phyloP scores from a whole-genome alignment of 1,140 invertebrate genomes.

The Batillaria attramentaria region DNA sequence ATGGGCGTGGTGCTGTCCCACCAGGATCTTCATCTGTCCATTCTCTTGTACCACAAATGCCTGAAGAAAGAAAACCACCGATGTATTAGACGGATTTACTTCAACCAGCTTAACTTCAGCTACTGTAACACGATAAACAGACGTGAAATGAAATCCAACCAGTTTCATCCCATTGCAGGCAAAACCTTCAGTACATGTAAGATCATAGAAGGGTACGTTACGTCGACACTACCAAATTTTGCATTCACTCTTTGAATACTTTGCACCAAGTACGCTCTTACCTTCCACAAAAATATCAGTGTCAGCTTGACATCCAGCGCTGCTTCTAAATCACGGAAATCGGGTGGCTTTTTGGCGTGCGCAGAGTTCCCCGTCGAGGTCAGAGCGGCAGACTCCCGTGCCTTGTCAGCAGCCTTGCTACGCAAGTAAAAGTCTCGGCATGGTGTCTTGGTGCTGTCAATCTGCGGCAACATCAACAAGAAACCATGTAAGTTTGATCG shows the following conservation, averaged over 20 bases:
- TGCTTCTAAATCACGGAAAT: slow-evolving; percentile 47
- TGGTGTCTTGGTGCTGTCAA: slow-evolving; percentile 60
- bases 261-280: no score
- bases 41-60: slow-evolving; percentile 62
- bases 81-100: no score
- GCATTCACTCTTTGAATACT: no score
- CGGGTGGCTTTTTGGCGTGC: neutral
- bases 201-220: no score
- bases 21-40: slow-evolving; percentile 59
- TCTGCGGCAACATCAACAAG: slow-evolving; percentile 45
- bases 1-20: slow-evolving; percentile 68
- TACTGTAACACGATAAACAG: no score
- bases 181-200: no score
- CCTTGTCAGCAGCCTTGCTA: slow-evolving; percentile 37
- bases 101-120: no score
- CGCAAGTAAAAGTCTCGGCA: slow-evolving; percentile 68
- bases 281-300: slow-evolving; percentile 69
- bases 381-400: slow-evolving; percentile 1
- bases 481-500: no score
- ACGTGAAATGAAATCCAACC: no score
- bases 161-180: no score
- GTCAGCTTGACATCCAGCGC: slow-evolving; percentile 63
- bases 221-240: no score
- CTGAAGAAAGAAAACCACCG: slow-evolving; percentile 39
- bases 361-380: neutral